Evolutionary conservation across 1,140 invertebrate species (phyloP).

Genomic region (Protaetia brevitarsis): DNA sequence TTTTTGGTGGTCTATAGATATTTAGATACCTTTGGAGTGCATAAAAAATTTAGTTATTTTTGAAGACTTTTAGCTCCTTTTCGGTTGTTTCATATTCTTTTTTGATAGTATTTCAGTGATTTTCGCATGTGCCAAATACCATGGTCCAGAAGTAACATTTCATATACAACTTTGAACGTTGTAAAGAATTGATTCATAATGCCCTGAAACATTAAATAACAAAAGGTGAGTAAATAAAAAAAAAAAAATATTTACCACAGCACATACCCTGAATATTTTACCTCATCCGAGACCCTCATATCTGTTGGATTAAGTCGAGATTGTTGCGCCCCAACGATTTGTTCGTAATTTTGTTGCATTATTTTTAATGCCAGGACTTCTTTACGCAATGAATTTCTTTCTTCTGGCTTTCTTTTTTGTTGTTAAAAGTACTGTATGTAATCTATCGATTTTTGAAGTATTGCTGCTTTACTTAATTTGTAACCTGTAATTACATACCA

Average conservation of each 20-base stretch:
- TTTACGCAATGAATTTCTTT: conserved; percentile 87
- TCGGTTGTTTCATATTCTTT: no score
- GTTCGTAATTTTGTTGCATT: conserved; percentile 91
- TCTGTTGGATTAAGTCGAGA: conserved; percentile 82
- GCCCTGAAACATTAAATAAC: conserved; percentile 76
- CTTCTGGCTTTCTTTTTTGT: conserved; percentile 91
- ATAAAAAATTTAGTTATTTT: no score
- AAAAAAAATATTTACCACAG: conserved; percentile 66
- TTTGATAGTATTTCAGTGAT: no score
- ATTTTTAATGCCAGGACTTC: conserved; percentile 92
- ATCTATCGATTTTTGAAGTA: conserved; percentile 89
- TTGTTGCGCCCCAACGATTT: conserved; percentile 93
- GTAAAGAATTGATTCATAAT: conserved; percentile 92
- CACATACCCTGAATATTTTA: conserved; percentile 96
- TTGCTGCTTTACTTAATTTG: conserved; percentile 94
- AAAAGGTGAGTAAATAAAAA: no score
- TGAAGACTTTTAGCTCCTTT: no score
- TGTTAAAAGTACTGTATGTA: conserved; percentile 87
- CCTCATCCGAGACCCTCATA: conserved; percentile 85
- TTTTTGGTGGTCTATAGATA: no score
- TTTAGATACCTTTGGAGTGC: no score
- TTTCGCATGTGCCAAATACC: no score
- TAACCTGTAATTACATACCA: no score
- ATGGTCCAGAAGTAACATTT: no score
- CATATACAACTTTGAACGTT: conserved; percentile 84